Base-by-base conservation (phyloP, 1,140 invertebrate species). In the Ips typographus region DNA sequence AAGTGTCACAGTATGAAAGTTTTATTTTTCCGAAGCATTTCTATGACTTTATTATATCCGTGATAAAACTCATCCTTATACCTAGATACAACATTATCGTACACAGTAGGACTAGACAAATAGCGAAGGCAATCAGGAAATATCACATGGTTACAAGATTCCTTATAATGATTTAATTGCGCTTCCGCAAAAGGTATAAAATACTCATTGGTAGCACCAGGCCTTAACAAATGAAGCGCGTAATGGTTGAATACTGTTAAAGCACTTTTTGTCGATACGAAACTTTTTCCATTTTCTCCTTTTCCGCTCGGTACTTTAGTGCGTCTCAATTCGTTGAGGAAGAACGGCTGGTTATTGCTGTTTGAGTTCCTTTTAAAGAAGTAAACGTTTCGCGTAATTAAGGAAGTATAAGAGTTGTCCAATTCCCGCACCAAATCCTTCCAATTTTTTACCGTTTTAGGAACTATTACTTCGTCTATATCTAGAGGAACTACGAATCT, bases 191-290 rank as follows among this genome's bases (percentile, higher is more conserved):
- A 76, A 3, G 87, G 80, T 47, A 84, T 79, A 58, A 82, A 73
- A 72, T 60, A 56, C 83, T 65, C 83, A 71, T 85, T 83, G 66
- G 82, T 83, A 1, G 83, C 82, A 2, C 84, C 82, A 3, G 84
- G 83, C 66, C 85, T 84, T 5, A 90, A 72, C 49, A 84, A 82
- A 53, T 84, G 83, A 57, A 91, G 75, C 1, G 89, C 86, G 72
- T 91, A 91, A 77, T 91, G 90, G 79, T 91, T 91, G 79, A 91
- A 90, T 58, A 90, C 89, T 41, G 85, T 89, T 71, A 90, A 79
- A 40, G 89, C 84, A 52, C 83, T 86, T 60, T 83, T 82, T 1
- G 88, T 90, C 7, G 85, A 82, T 65, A 90, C 84, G 75, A 91
- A 88, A 77, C 90, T 91, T 75, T 91, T 91, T 4, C 88, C 87